Conservation (phyloP, 2,797 vertebrate species). For the Otolemur crassicaudatus region DNA sequence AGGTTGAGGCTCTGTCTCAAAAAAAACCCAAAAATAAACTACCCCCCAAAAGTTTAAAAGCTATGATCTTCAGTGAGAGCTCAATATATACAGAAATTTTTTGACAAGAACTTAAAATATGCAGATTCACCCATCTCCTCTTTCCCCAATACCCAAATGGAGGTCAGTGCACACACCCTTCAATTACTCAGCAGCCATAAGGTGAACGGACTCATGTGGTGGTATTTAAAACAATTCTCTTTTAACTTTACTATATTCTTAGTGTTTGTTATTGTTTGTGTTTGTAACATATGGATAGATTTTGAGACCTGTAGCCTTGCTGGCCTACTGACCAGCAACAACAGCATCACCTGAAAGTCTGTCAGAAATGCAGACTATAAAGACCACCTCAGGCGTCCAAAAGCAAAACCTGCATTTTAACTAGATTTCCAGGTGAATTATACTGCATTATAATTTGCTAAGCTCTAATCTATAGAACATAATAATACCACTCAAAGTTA, state of each 20-base stretch:
- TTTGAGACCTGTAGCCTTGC: not conserved
- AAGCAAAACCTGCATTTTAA: conserved; percentile 50
- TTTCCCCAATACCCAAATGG: not conserved
- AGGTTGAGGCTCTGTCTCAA: too few species aligned
- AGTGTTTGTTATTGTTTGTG: not conserved
- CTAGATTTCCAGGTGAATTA: not conserved
- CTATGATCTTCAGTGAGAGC: not conserved
- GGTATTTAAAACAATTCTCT: conserved; percentile 34
- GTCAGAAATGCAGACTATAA: not conserved
- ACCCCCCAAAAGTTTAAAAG: conserved; percentile 31
- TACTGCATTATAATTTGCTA: not conserved
- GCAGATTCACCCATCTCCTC: not conserved
- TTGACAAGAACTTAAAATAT: not conserved
- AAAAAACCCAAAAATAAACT: too few species aligned
- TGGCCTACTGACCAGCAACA: not conserved
- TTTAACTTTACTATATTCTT: conserved; percentile 33
- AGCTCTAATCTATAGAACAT: not conserved
- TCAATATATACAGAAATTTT: conserved; percentile 6
- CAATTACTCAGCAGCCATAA: not conserved
- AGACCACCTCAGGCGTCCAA: not conserved
- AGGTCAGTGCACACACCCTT: not conserved
- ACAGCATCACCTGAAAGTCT: not conserved
- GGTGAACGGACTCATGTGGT: not conserved
- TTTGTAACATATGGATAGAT: not conserved
- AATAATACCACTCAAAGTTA: not conserved